phyloP scores from a whole-genome alignment of 2,888 invertebrate genomes.

The Tinea trinotella region DNA sequence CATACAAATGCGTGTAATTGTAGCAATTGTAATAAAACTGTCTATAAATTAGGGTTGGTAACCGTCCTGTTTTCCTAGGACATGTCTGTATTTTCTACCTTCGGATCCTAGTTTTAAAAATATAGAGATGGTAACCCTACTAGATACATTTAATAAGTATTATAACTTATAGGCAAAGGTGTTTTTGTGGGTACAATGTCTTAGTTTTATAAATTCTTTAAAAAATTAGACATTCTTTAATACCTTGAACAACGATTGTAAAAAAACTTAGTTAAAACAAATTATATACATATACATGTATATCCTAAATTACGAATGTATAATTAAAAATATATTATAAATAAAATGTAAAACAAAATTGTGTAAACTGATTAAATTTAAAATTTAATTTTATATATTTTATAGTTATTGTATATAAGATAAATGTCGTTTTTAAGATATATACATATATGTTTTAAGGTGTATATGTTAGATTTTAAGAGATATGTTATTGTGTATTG shows the following conservation, averaged over 20 bases:
- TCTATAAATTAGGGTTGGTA: too few relatives aligned
- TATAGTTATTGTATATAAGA: constrained; percentile 36
- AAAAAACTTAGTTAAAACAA: neutral
- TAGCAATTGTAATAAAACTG: too few relatives aligned
- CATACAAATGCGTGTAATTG: too few relatives aligned
- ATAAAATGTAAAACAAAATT: constrained; percentile 13
- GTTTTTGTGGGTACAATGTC: too few relatives aligned
- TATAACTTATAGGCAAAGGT: too few relatives aligned
- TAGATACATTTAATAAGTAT: too few relatives aligned
- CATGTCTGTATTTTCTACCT: too few relatives aligned
- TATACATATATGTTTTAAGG: constrained; percentile 9
- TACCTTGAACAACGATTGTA: constrained; percentile 6
- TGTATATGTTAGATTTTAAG: constrained; percentile 17
- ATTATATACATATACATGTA: neutral
- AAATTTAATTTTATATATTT: constrained; percentile 30
- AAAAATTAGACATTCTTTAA: neutral
- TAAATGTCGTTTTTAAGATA: neutral
- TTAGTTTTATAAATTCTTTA: too few relatives aligned
- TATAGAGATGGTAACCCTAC: too few relatives aligned
- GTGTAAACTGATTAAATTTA: constrained; percentile 22
- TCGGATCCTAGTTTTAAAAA: too few relatives aligned
- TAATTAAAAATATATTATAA: constrained; percentile 7
- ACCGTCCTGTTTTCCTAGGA: too few relatives aligned
- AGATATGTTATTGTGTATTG: constrained; percentile 40
- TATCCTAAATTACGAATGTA: constrained; percentile 15